Conservation (phyloP, 1,140 invertebrate species). For the Polypedilum vanderplanki region DNA sequence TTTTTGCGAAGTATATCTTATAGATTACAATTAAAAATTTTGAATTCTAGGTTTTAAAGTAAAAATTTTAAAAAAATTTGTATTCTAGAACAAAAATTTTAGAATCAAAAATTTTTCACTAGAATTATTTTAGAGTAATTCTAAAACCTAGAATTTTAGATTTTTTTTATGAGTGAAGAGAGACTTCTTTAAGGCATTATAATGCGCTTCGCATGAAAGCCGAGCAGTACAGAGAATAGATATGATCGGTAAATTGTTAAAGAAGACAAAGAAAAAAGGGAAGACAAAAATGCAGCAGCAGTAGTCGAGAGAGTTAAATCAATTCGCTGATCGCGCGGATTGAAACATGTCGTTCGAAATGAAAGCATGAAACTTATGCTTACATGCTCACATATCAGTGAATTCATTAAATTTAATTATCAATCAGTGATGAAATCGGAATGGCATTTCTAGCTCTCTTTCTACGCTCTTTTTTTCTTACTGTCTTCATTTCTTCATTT, state of each 20-base stretch:
- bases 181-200: neutral
- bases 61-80: no score
- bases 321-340: neutral
- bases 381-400: constrained; percentile 24
- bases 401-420: constrained; percentile 29
- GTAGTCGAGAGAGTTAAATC: constrained; percentile 12
- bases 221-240: neutral
- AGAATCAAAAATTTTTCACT: no score
- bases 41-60: no score
- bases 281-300: neutral
- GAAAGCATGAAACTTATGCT: constrained; percentile 24
- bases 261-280: neutral
- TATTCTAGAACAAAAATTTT: no score
- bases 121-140: no score
- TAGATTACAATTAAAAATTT: no score
- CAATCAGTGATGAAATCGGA: constrained; percentile 26
- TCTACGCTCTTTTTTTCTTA: neutral
- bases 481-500: neutral
- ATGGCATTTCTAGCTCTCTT: neutral
- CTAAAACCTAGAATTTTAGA: no score
- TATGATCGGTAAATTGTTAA: neutral
- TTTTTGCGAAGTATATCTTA: no score
- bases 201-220: neutral
- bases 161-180: no score
- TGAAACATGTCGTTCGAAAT: neutral